phyloP scores from a whole-genome alignment of 2,113 vertebrate species.

The Oryzias curvinotus region DNA sequence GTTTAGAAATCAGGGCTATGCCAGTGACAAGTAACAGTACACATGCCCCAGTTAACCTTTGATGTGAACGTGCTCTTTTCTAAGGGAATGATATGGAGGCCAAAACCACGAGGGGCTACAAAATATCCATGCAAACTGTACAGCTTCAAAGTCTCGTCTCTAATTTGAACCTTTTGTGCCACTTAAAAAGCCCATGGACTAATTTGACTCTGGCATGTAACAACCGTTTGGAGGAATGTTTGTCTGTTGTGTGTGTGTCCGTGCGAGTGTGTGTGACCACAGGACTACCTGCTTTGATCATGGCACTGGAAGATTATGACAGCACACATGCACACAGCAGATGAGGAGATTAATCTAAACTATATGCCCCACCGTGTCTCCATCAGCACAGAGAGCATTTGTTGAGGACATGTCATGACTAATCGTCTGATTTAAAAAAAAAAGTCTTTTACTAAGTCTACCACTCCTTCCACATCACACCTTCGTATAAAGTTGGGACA shows the following conservation, averaged over 20 bases:
- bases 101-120: conserved; percentile 72
- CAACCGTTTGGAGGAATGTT: conserved; percentile 65
- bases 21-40: conserved; percentile 75
- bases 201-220: conserved; percentile 77
- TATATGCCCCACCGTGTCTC: conserved; percentile 28
- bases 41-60: conserved; percentile 76
- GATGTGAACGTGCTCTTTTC: conserved; percentile 69
- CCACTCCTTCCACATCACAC: not conserved
- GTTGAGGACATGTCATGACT: conserved; percentile 3
- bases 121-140: conserved; percentile 69
- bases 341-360: conserved; percentile 48
- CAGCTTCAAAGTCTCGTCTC: conserved; percentile 74
- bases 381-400: conserved; percentile 3
- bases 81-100: conserved; percentile 62
- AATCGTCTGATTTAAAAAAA: not conserved
- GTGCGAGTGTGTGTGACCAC: conserved; percentile 46
- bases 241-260: conserved; percentile 53
- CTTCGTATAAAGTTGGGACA: not conserved
- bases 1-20: conserved; percentile 67
- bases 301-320: conserved; percentile 61
- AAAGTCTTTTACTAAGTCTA: not conserved
- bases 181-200: conserved; percentile 75
- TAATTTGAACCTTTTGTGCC: conserved; percentile 77
- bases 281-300: conserved; percentile 72
- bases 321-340: conserved; percentile 32